Base-by-base conservation (phyloP, 35 echinoderm and acorn worm species). In the Stichopus chloronotus region DNA sequence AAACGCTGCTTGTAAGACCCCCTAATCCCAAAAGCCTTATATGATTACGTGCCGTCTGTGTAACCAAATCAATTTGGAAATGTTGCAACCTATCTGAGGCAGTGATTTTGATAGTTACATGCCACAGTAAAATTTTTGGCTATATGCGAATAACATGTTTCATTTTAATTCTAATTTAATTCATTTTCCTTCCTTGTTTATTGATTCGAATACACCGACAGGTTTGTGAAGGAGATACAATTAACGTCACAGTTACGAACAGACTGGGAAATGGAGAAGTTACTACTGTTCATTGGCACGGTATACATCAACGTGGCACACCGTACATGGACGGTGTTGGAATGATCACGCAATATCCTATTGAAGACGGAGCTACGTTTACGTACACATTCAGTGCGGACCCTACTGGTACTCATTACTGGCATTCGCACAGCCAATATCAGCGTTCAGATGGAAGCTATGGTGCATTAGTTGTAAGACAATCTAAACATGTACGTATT, bases 201-300 rank as follows among this genome's bases (percentile, higher is more conserved):
- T 3, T 43, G 30, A 43, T 43, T 43, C 30, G 30, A 43, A 43
- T 43, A 43, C 61, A 11, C 61, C 19, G 8, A 19, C 5, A 91
- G 89, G 89, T 91, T 19, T 91, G 89, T 22, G 16, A 91, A n/a
- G 71, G 71, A 17, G 89, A 91, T 52, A 63, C 58, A 30, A 76
- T 91, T 12, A 74, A 17, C 7, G 71, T 91, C 72, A 91, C 68
- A 7, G 89, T 91, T 53, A 91, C 63, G n/a, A 91, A 91, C 55
- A 60, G 53, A 5, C 16, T 91, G n/a, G 65, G 17, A 7, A 20
- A 78, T 71, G 63, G 63, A 52, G 89, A 78, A 79, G 89, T 25
- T 52, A 91, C 69, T 9, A 71, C 65, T 43, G 77, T 91, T 0
- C 89, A 91, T 52, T 91, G 89, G 89, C 89, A 91, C 72, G 89